Evolutionary conservation across 1,140 invertebrate species (phyloP).

Genomic region (Bombyx mori): DNA sequence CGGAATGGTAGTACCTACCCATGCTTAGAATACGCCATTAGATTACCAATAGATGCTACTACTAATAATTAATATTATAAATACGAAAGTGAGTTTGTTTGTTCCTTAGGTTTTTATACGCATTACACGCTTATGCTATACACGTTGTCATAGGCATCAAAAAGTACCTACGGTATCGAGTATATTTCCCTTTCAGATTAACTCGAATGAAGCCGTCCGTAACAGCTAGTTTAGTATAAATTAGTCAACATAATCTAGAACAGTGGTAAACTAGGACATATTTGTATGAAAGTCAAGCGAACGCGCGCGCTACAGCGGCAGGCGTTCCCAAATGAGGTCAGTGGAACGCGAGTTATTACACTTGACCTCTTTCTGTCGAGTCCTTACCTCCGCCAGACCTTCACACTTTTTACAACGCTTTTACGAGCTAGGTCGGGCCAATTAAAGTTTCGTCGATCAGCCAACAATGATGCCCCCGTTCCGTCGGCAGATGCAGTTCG

Average conservation of each 20-base stretch:
- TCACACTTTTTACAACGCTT: slow-evolving; percentile 68
- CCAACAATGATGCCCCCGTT: slow-evolving; percentile 45
- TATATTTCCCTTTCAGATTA: too few relatives aligned
- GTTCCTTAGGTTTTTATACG: too few relatives aligned
- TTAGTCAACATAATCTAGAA: slow-evolving; percentile 15
- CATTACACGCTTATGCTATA: too few relatives aligned
- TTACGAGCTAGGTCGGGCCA: slow-evolving; percentile 66
- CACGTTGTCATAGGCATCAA: too few relatives aligned
- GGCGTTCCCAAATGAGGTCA: slow-evolving; percentile 61
- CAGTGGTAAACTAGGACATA: slow-evolving; percentile 39
- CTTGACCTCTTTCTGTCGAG: slow-evolving; percentile 67
- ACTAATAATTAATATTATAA: too few relatives aligned
- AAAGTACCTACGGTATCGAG: too few relatives aligned
- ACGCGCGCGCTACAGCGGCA: slow-evolving; percentile 32
- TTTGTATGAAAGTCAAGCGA: slow-evolving; percentile 52
- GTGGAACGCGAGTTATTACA: slow-evolving; percentile 67
- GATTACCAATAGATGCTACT: too few relatives aligned
- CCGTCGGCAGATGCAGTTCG: slow-evolving; percentile 25
- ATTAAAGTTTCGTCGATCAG: slow-evolving; percentile 58
- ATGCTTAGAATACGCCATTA: too few relatives aligned
- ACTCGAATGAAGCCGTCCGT: too few relatives aligned
- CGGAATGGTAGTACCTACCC: too few relatives aligned
- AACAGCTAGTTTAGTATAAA: too few relatives aligned
- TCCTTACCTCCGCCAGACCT: slow-evolving; percentile 69
- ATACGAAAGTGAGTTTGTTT: too few relatives aligned